Conservation (phyloP, 1,140 invertebrate species). For the Dendroctonus ponderosae region DNA sequence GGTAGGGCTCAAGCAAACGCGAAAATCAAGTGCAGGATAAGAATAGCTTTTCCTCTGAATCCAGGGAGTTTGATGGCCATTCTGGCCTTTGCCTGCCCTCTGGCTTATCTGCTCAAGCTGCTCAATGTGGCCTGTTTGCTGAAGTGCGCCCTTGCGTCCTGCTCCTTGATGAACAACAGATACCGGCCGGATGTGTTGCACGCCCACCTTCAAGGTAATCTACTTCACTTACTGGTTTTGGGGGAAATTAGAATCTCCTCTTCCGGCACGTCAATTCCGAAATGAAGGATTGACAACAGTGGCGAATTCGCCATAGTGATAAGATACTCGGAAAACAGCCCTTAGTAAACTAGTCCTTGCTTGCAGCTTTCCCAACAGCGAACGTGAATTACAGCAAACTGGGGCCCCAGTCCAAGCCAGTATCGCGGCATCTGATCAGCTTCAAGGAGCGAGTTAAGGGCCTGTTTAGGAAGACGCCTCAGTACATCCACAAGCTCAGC, state of each 20-base stretch:
- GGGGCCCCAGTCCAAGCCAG: background rate
- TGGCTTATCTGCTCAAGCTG: conserved; percentile 49
- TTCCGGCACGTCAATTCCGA: too few species aligned
- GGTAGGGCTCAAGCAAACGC: conserved; percentile 46
- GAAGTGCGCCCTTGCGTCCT: conserved; percentile 41
- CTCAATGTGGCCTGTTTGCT: conserved; percentile 43
- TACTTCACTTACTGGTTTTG: background rate
- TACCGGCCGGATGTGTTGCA: conserved; percentile 43
- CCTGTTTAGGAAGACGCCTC: conserved; percentile 26
- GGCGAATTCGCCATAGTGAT: too few species aligned
- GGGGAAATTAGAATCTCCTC: too few species aligned
- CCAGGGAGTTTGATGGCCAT: conserved; percentile 64
- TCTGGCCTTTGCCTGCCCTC: conserved; percentile 64
- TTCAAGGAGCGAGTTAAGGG: conserved; percentile 21
- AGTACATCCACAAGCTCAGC: conserved; percentile 34
- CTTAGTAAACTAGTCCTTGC: background rate
- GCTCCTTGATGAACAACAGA: conserved; percentile 39
- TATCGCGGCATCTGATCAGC: background rate
- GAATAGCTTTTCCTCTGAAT: background rate
- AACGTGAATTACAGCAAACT: conserved; percentile 31
- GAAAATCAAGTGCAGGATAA: too few species aligned
- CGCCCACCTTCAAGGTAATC: conserved; percentile 17
- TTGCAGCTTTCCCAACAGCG: conserved; percentile 2
- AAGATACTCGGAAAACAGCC: too few species aligned
- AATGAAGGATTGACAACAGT: too few species aligned